Evolutionary conservation across 2,888 invertebrate genomes (phyloP).

Genomic region (Drosophila tanythrix): DNA sequence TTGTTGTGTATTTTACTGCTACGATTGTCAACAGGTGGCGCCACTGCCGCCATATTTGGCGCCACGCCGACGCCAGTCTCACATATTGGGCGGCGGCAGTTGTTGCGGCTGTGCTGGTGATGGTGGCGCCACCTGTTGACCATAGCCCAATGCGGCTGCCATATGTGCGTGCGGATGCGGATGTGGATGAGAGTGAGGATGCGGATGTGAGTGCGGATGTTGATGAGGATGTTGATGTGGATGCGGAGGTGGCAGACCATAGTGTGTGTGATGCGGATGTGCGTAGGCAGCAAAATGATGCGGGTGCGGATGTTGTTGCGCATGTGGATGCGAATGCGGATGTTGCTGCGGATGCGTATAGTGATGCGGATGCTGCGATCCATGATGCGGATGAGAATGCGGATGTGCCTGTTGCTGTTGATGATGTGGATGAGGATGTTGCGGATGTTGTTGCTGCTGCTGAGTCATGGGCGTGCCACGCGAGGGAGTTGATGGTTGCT

Average conservation of each 20-base stretch:
- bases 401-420: slow-evolving; percentile 43
- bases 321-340: slow-evolving; percentile 48
- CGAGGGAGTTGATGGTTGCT: slow-evolving; percentile 17
- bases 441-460: slow-evolving; percentile 47
- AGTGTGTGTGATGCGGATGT: slow-evolving; percentile 58
- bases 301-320: slow-evolving; percentile 41
- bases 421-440: slow-evolving; percentile 47
- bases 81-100: slow-evolving; percentile 54
- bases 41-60: slow-evolving; percentile 69
- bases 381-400: slow-evolving; percentile 51
- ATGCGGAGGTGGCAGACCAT: slow-evolving; percentile 38
- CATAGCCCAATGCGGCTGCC: slow-evolving; percentile 70
- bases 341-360: slow-evolving; percentile 61
- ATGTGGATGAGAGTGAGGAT: slow-evolving; percentile 56
- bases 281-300: slow-evolving; percentile 43
- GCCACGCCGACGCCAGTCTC: slow-evolving; percentile 78
- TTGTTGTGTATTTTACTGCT: slow-evolving; percentile 6
- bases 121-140: slow-evolving; percentile 66
- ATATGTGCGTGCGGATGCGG: slow-evolving; percentile 62
- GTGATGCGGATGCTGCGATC: slow-evolving; percentile 48
- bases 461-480: slow-evolving; percentile 13
- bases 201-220: slow-evolving; percentile 51
- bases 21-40: slow-evolving; percentile 78
- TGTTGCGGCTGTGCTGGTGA: slow-evolving; percentile 33
- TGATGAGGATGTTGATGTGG: slow-evolving; percentile 37